Evolutionary conservation across 1,140 invertebrate species (phyloP).

Genomic region (Wasmannia auropunctata): DNA sequence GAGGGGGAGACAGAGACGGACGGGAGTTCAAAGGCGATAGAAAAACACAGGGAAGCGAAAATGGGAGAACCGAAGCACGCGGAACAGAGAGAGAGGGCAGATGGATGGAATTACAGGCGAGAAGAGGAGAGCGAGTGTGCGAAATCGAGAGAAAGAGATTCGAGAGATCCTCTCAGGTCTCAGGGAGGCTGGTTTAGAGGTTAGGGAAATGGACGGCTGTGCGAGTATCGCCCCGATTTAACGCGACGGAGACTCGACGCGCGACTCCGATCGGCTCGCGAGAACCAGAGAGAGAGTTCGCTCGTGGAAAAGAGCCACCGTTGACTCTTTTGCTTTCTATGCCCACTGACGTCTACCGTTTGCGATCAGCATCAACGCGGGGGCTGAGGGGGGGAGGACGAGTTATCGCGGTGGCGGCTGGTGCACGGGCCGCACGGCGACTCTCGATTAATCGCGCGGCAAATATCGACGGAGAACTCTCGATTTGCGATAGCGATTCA

Average conservation of each 20-base stretch:
- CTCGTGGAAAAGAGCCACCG: background rate
- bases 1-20: background rate
- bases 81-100: background rate
- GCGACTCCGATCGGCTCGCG: background rate
- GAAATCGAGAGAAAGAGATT: slow-evolving; percentile 25
- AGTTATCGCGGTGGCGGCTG: slow-evolving; percentile 38
- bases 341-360: slow-evolving; percentile 65
- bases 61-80: background rate
- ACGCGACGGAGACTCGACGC: background rate
- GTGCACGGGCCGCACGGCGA: too few species aligned
- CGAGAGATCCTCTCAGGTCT: background rate
- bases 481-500: slow-evolving; percentile 30
- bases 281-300: background rate
- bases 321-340: slow-evolving; percentile 26
- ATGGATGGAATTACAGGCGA: slow-evolving; percentile 13
- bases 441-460: slow-evolving; percentile 22
- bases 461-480: slow-evolving; percentile 28
- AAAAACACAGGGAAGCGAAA: slow-evolving; percentile 7
- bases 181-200: background rate
- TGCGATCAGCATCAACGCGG: slow-evolving; percentile 35
- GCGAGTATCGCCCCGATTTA: background rate
- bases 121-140: background rate
- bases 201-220: slow-evolving; percentile 18
- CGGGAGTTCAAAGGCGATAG: background rate
- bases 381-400: too few species aligned